A percentile compares a stretch with the other conserved stretches of the same genome.
phyloP scores from a whole-genome alignment of 2,797 vertebrate genomes.

The Pteropus rufus region DNA sequence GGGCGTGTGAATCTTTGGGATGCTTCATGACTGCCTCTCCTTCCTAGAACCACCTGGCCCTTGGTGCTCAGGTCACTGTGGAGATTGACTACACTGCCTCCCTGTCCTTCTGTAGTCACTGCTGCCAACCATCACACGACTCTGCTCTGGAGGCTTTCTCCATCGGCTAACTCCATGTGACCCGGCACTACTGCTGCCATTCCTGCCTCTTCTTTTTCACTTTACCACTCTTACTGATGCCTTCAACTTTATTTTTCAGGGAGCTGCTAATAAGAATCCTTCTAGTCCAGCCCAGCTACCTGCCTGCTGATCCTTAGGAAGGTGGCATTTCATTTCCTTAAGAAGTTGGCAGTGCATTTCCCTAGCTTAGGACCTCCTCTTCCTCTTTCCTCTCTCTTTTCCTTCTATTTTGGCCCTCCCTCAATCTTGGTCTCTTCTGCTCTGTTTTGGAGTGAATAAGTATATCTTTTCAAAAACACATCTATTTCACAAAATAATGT shows the following conservation, averaged over 20 bases:
- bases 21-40: neutral
- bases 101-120: neutral
- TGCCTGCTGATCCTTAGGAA: too few relatives aligned
- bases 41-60: too few relatives aligned
- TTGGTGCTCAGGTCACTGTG: neutral
- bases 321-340: neutral
- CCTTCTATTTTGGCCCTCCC: neutral
- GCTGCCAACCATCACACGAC: neutral
- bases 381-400: neutral
- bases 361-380: neutral
- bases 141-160: neutral
- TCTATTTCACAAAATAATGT: neutral
- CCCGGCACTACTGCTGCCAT: neutral
- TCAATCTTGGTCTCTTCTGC: neutral
- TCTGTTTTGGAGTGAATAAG: neutral
- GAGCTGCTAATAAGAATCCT: neutral
- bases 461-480: neutral
- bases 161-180: neutral
- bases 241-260: neutral
- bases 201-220: too few relatives aligned
- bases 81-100: neutral
- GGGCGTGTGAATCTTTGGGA: neutral
- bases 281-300: neutral
- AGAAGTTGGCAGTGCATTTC: too few relatives aligned
- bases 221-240: too few relatives aligned